A percentile compares a stretch with the other conserved stretches of the same genome.
Evolutionary conservation across 2,113 vertebrate species (phyloP).

Genomic region (Dolichallabes microphthalmus): DNA sequence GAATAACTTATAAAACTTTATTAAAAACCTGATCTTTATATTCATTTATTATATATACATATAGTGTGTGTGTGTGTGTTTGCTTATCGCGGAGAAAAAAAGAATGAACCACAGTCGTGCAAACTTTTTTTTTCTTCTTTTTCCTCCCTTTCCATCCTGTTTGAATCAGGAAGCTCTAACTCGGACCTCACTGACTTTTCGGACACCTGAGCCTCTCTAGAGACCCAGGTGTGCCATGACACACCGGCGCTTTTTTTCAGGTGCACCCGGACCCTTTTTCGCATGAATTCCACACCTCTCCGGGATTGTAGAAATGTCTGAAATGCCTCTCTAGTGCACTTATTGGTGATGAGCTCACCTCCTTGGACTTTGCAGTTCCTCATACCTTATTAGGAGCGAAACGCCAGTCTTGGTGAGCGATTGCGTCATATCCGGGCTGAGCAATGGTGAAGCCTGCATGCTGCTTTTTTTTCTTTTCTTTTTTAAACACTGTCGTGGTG

Average conservation of each 20-base stretch:
- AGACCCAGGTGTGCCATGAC: constrained; percentile 7
- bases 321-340: neutral
- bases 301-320: neutral
- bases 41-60: too few relatives aligned
- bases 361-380: constrained; percentile 46
- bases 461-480: neutral
- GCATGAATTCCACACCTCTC: neutral
- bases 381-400: constrained; percentile 59
- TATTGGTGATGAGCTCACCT: constrained; percentile 42
- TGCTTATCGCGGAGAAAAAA: too few relatives aligned
- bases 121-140: too few relatives aligned
- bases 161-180: too few relatives aligned
- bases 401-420: constrained; percentile 48
- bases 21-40: too few relatives aligned
- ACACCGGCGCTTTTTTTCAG: too few relatives aligned
- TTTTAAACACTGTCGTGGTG: too few relatives aligned
- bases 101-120: too few relatives aligned
- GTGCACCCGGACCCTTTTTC: too few relatives aligned
- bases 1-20: too few relatives aligned
- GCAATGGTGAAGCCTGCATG: neutral
- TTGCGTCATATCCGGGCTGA: constrained; percentile 54
- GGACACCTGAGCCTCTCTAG: neutral
- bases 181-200: neutral
- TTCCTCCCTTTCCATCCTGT: too few relatives aligned
- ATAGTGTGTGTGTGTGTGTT: too few relatives aligned